Evolutionary conservation across 2,888 invertebrate genomes (phyloP).

Genomic region (Macrophya alboannulata): DNA sequence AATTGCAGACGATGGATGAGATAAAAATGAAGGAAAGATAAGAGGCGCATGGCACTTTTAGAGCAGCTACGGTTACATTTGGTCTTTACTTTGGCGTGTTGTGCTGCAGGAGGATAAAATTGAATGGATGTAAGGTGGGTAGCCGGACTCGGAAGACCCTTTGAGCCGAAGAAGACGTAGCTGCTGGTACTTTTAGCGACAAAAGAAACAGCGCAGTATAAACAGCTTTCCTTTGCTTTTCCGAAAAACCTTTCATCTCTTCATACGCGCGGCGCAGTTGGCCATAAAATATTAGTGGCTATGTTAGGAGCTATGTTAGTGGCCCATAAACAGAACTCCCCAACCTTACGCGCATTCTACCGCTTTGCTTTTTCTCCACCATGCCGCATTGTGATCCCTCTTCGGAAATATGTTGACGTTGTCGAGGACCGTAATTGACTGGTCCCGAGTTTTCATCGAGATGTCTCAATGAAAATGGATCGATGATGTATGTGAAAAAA

Average conservation of each 20-base stretch:
- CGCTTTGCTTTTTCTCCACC: slow-evolving; percentile 18
- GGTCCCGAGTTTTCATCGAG: slow-evolving; percentile 31
- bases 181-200: slow-evolving; percentile 31
- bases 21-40: background rate
- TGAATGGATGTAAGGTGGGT: slow-evolving; percentile 34
- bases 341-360: background rate
- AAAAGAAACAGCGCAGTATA: slow-evolving; percentile 46
- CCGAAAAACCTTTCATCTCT: slow-evolving; percentile 50
- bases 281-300: slow-evolving; percentile 54
- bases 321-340: slow-evolving; percentile 42
- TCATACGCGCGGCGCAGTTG: slow-evolving; percentile 45
- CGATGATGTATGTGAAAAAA: background rate
- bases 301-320: slow-evolving; percentile 51
- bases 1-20: background rate
- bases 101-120: background rate
- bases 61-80: background rate
- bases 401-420: slow-evolving; percentile 46
- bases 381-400: slow-evolving; percentile 30
- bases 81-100: background rate
- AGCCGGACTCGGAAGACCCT: slow-evolving; percentile 28
- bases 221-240: slow-evolving; percentile 47
- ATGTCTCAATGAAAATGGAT: slow-evolving; percentile 50
- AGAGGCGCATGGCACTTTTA: background rate
- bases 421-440: slow-evolving; percentile 44
- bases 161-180: slow-evolving; percentile 41